Percentiles rank a stretch among this genome's conserved stretches.
These are phyloP conservation scores for Philhelius pedissequus DNA, from an alignment of 2,888 invertebrate species.

Conservation along the genomic window DNA sequence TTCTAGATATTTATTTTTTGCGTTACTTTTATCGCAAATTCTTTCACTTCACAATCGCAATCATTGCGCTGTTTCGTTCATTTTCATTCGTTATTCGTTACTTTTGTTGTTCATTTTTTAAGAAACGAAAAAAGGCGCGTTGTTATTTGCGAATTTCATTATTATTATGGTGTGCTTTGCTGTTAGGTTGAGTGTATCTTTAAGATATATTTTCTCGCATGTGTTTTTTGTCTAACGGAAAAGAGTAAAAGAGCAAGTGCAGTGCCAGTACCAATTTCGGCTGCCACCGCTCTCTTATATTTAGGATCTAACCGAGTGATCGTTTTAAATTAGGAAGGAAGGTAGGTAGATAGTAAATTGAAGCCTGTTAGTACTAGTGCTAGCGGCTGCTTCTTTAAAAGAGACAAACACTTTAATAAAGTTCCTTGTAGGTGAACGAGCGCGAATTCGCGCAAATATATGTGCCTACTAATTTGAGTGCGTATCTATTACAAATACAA, in stretches of 20 bases:
- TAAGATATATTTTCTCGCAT: constrained; percentile 25
- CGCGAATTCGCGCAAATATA: constrained; percentile 46
- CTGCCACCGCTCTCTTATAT: constrained; percentile 5
- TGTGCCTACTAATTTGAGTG: too few relatives aligned
- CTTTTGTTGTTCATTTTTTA: neutral
- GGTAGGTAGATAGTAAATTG: too few relatives aligned
- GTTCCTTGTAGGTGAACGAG: constrained; percentile 61
- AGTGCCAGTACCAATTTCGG: constrained; percentile 16
- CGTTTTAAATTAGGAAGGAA: neutral
- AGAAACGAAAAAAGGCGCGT: constrained; percentile 11
- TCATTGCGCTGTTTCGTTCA: constrained; percentile 1
- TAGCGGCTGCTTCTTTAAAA: constrained; percentile 28
- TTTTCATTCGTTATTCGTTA: constrained; percentile 9
- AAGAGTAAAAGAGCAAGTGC: constrained; percentile 58
- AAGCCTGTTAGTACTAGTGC: too few relatives aligned
- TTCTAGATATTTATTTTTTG: constrained; percentile 42
- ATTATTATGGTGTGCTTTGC: constrained; percentile 22
- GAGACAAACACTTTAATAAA: constrained; percentile 27
- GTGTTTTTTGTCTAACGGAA: constrained; percentile 5
- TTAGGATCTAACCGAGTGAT: constrained; percentile 17
- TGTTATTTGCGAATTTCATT: constrained; percentile 50
- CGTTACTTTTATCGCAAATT: constrained; percentile 59
- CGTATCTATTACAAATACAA: constrained; percentile 66
- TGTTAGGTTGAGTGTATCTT: constrained; percentile 44
- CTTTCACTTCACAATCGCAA: neutral